Conservation (phyloP, 2,113 vertebrate genomes). For the Machaerirhynchus nigripectus region DNA sequence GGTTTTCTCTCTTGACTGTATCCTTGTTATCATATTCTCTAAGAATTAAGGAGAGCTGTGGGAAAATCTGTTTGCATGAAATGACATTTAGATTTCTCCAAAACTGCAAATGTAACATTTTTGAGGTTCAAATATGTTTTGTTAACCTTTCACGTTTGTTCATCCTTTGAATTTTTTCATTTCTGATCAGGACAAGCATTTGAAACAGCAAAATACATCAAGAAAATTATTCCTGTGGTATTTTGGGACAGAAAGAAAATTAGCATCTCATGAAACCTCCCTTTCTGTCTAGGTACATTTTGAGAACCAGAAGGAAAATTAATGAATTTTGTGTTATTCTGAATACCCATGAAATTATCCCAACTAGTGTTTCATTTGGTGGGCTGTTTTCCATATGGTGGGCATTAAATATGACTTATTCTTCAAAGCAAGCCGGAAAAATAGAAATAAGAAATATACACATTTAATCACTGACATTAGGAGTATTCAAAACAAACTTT, state of each 20-base stretch:
- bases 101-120: constrained; percentile 29
- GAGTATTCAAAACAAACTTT: background rate
- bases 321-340: background rate
- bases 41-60: constrained; percentile 38
- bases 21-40: constrained; percentile 23
- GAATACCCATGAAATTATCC: background rate
- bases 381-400: background rate
- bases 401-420: background rate
- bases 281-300: background rate
- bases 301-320: background rate
- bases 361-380: background rate
- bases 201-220: constrained; percentile 17
- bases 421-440: background rate
- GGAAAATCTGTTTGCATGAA: constrained; percentile 49
- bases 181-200: constrained; percentile 5
- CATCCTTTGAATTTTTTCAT: constrained; percentile 13
- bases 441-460: background rate
- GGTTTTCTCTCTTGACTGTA: constrained; percentile 3
- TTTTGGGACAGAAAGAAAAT: background rate
- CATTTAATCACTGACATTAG: background rate
- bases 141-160: constrained; percentile 37
- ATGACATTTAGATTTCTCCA: constrained; percentile 50
- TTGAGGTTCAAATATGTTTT: constrained; percentile 40
- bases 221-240: background rate
- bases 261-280: background rate